Conservation (phyloP, 1,140 invertebrate species). For the Chironomus tepperi region DNA sequence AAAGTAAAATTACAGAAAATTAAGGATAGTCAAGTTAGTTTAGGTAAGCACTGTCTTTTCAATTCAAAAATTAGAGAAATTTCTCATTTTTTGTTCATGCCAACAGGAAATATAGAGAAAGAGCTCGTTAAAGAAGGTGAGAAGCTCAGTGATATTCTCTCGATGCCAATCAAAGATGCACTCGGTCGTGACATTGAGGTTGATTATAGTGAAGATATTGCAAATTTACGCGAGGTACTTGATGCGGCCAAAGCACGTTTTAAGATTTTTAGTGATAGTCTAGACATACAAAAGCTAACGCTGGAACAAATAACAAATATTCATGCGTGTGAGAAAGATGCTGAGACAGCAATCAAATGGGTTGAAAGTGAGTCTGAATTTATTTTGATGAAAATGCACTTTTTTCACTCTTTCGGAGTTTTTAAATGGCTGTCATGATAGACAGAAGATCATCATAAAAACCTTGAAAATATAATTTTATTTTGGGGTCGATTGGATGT, state of each 20-base stretch:
- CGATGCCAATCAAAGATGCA: conserved; percentile 71
- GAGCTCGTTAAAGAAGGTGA: conserved; percentile 68
- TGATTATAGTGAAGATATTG: conserved; percentile 62
- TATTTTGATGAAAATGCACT: not conserved
- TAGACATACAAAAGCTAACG: conserved; percentile 62
- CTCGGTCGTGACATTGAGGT: conserved; percentile 61
- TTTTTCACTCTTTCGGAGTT: no score
- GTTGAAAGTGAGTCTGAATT: conserved; percentile 39
- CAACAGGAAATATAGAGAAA: conserved; percentile 51
- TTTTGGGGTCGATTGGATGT: no score
- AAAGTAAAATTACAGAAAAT: conserved; percentile 45
- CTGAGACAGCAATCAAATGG: conserved; percentile 64
- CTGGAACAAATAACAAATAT: conserved; percentile 68
- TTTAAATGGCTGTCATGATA: no score
- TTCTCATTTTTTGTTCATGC: conserved; percentile 28
- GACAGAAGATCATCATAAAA: no score
- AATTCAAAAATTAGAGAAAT: conserved; percentile 7
- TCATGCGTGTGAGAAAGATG: conserved; percentile 64
- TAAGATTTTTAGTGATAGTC: conserved; percentile 57
- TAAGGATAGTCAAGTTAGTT: conserved; percentile 45
- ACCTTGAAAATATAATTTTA: no score
- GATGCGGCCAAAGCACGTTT: conserved; percentile 53
- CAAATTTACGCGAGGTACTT: conserved; percentile 59
- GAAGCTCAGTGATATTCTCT: conserved; percentile 66
- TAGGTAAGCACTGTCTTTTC: conserved; percentile 40